Percentiles rank a stretch among this genome's conserved stretches.
Evolutionary conservation across 2,888 invertebrate species (phyloP).

Genomic region (Lissocephala sabroskyi): DNA sequence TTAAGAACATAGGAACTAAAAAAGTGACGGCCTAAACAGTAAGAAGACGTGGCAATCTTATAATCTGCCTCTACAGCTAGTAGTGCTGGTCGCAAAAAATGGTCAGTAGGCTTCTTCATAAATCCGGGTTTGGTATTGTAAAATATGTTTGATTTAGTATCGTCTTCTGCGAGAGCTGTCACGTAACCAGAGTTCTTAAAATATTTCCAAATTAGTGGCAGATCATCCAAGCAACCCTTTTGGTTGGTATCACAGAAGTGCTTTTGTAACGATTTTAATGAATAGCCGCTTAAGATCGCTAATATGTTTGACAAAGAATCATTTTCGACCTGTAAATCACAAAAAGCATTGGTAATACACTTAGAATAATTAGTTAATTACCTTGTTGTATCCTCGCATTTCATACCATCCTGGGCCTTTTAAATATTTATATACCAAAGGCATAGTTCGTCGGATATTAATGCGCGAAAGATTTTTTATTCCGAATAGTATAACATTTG

Average conservation of each 20-base stretch:
- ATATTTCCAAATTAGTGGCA: slow-evolving; percentile 83
- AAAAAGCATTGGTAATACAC: not conserved
- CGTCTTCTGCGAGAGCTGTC: slow-evolving; percentile 85
- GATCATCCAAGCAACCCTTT: slow-evolving; percentile 77
- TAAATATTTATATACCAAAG: slow-evolving; percentile 78
- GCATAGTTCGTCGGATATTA: slow-evolving; percentile 83
- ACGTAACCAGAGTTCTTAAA: slow-evolving; percentile 80
- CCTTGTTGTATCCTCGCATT: slow-evolving; percentile 69
- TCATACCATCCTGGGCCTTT: slow-evolving; percentile 78
- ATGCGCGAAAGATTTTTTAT: slow-evolving; percentile 87
- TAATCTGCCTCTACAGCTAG: slow-evolving; percentile 75
- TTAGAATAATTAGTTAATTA: too few species aligned
- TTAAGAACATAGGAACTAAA: slow-evolving; percentile 79
- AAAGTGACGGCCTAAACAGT: slow-evolving; percentile 76
- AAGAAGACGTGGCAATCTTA: slow-evolving; percentile 40
- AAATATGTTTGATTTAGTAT: slow-evolving; percentile 73
- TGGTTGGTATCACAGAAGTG: slow-evolving; percentile 72
- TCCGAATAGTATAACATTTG: slow-evolving; percentile 83
- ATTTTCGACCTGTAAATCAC: slow-evolving; percentile 85
- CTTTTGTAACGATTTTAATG: slow-evolving; percentile 71
- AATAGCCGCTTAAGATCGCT: slow-evolving; percentile 82
- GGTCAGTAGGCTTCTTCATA: slow-evolving; percentile 81
- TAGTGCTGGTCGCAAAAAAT: slow-evolving; percentile 82
- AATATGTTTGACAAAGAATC: slow-evolving; percentile 91
- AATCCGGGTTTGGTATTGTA: slow-evolving; percentile 81